Percentiles rank a stretch among this genome's conserved stretches.
Evolutionary conservation across 2,113 vertebrate genomes (phyloP).

Genomic region (Istiophorus platypterus): DNA sequence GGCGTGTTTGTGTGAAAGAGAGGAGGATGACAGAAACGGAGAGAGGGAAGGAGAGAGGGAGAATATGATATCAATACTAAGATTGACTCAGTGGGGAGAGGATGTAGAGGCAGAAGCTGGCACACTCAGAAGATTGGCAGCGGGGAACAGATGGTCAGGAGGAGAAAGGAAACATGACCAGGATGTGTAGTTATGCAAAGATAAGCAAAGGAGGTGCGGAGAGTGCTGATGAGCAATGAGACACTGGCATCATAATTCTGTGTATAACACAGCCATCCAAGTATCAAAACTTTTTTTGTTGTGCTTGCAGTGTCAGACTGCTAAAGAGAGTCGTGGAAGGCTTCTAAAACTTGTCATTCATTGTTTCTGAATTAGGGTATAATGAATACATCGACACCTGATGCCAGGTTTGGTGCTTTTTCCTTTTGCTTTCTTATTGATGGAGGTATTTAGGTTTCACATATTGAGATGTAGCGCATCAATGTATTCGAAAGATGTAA

Average conservation of each 20-base stretch:
- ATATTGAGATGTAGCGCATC: slow-evolving; percentile 12
- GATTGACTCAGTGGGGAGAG: slow-evolving; percentile 63
- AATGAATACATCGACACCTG: slow-evolving; percentile 16
- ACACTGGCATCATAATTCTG: slow-evolving; percentile 66
- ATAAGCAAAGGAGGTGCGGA: slow-evolving; percentile 76
- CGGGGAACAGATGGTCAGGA: slow-evolving; percentile 85
- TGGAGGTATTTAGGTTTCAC: slow-evolving; percentile 3
- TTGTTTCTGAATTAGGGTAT: slow-evolving; percentile 21
- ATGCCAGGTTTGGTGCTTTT: slow-evolving; percentile 27
- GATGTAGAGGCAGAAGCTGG: slow-evolving; percentile 71
- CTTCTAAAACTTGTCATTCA: slow-evolving; percentile 6
- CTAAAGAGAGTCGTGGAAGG: slow-evolving; percentile 15
- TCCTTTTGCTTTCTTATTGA: slow-evolving; percentile 5
- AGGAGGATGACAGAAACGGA: slow-evolving; percentile 18
- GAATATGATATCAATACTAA: slow-evolving; percentile 72
- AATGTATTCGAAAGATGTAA: slow-evolving; percentile 12
- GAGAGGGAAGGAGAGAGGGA: slow-evolving; percentile 15
- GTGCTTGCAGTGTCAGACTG: background rate
- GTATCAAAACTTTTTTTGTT: slow-evolving; percentile 59
- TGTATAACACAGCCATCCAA: slow-evolving; percentile 50
- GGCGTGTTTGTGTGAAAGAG: background rate
- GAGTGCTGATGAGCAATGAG: slow-evolving; percentile 79
- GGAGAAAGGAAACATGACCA: slow-evolving; percentile 82
- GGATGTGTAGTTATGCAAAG: slow-evolving; percentile 82
- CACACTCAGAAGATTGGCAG: slow-evolving; percentile 82